Evolutionary conservation across 2,797 vertebrate species (phyloP).

Genomic region (Hapalemur alaotrensis): DNA sequence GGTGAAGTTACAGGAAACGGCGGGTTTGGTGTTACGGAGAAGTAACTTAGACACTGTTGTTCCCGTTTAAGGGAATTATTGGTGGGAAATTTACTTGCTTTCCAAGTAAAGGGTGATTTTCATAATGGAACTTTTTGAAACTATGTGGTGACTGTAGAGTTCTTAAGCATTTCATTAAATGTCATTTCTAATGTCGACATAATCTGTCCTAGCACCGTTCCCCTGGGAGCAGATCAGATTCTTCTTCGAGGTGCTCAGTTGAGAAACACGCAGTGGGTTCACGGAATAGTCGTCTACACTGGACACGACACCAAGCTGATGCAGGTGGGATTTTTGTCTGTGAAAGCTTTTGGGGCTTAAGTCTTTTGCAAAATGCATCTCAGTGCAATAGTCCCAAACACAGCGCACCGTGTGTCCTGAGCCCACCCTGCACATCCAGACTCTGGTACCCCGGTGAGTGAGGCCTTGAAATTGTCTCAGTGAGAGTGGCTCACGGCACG

Average conservation of each 20-base stretch:
- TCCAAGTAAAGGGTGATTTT: slow-evolving; percentile 3
- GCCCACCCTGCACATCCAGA: background rate
- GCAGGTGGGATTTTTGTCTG: slow-evolving; percentile 89
- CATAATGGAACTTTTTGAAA: background rate
- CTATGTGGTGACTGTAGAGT: background rate
- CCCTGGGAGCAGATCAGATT: slow-evolving; percentile 97
- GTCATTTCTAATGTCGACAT: background rate
- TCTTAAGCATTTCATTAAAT: background rate
- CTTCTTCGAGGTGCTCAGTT: slow-evolving; percentile 97
- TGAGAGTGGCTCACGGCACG: background rate
- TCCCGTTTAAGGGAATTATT: slow-evolving; percentile 1
- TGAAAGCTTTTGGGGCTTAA: background rate
- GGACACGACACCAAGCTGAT: slow-evolving; percentile 99
- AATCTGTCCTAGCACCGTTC: slow-evolving; percentile 87
- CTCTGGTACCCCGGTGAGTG: background rate
- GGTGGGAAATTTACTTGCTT: slow-evolving; percentile 1
- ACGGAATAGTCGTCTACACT: slow-evolving; percentile 98
- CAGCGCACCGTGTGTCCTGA: background rate
- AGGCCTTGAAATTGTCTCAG: background rate
- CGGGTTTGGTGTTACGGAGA: background rate
- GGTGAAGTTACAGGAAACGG: background rate
- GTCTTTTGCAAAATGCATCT: background rate
- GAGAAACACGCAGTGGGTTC: slow-evolving; percentile 98
- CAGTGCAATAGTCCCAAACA: background rate
- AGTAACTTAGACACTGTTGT: background rate